Conservation (phyloP, 2,888 invertebrate genomes). For the Papilio elwesi region DNA sequence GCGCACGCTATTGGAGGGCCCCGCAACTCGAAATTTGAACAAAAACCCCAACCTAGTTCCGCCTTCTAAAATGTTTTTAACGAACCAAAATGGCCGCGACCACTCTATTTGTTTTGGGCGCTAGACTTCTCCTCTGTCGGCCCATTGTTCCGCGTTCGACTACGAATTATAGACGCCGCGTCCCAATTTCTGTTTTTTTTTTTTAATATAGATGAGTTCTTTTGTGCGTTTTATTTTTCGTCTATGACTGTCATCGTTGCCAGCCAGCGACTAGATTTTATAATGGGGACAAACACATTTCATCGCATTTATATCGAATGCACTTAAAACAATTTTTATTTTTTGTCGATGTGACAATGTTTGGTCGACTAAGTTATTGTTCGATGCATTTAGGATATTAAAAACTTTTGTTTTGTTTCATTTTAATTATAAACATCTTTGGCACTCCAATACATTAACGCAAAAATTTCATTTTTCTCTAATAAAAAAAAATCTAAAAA, state of each 20-base stretch:
- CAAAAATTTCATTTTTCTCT: background rate
- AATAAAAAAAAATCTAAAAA: background rate
- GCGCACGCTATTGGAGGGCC: conserved; percentile 80
- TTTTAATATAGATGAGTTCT: conserved; percentile 50
- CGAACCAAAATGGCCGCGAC: conserved; percentile 79
- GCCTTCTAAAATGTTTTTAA: conserved; percentile 83
- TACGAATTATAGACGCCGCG: conserved; percentile 55
- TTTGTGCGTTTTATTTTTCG: conserved; percentile 44
- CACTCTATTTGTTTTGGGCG: conserved; percentile 75
- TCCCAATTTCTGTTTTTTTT: conserved; percentile 51
- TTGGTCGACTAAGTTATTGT: conserved; percentile 8
- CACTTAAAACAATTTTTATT: conserved; percentile 14
- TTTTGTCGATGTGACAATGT: conserved; percentile 3
- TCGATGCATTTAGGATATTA: conserved; percentile 25
- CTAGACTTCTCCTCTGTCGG: conserved; percentile 54
- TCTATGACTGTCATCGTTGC: conserved; percentile 30
- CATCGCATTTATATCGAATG: conserved; percentile 18
- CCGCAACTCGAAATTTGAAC: conserved; percentile 80
- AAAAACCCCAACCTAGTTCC: conserved; percentile 80
- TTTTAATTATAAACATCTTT: conserved; percentile 10
- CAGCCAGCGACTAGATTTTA: conserved; percentile 28
- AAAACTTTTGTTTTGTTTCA: conserved; percentile 5
- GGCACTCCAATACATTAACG: background rate
- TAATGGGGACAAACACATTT: conserved; percentile 25
- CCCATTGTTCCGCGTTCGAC: conserved; percentile 54